A percentile compares a stretch with the other conserved stretches of the same genome.
Evolutionary conservation across 2,888 invertebrate genomes (phyloP).

Genomic region (Microctonus brassicae): DNA sequence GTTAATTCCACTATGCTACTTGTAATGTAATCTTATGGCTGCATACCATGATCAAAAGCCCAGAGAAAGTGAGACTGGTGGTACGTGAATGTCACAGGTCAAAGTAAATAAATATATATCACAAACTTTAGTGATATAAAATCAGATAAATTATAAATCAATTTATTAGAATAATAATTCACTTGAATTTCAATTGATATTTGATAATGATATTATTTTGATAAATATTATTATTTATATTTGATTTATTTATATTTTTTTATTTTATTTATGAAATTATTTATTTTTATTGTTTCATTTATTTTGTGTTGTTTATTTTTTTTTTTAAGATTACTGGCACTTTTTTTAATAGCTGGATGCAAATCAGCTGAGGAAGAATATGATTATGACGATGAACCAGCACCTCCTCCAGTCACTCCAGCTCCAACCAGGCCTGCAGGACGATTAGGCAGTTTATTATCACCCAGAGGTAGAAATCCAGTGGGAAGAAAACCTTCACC

Average conservation of each 20-base stretch:
- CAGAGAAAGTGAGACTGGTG: constrained; percentile 64
- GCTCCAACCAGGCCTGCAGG: constrained; percentile 53
- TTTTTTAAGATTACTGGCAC: constrained; percentile 52
- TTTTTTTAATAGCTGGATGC: constrained; percentile 55
- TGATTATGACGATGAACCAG: constrained; percentile 60
- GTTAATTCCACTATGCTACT: constrained; percentile 9
- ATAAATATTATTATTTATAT: too few relatives aligned
- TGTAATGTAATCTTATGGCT: constrained; percentile 8
- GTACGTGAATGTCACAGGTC: constrained; percentile 66
- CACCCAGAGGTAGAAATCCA: constrained; percentile 53
- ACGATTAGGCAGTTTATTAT: constrained; percentile 55
- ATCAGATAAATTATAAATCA: neutral
- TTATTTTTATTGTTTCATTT: neutral
- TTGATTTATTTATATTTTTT: neutral
- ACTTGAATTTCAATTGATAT: too few relatives aligned
- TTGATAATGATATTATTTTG: too few relatives aligned
- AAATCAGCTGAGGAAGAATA: constrained; percentile 60
- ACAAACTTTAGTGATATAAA: constrained; percentile 14
- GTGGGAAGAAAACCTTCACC: constrained; percentile 51
- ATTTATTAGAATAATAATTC: neutral
- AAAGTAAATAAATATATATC: constrained; percentile 49
- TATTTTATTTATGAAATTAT: neutral
- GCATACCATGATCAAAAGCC: constrained; percentile 48
- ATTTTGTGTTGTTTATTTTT: too few relatives aligned
- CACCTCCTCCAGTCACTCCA: constrained; percentile 53